Base-by-base conservation (phyloP, 92 coral and sea anemone species). In the Parazoanthus atlanticus region DNA sequence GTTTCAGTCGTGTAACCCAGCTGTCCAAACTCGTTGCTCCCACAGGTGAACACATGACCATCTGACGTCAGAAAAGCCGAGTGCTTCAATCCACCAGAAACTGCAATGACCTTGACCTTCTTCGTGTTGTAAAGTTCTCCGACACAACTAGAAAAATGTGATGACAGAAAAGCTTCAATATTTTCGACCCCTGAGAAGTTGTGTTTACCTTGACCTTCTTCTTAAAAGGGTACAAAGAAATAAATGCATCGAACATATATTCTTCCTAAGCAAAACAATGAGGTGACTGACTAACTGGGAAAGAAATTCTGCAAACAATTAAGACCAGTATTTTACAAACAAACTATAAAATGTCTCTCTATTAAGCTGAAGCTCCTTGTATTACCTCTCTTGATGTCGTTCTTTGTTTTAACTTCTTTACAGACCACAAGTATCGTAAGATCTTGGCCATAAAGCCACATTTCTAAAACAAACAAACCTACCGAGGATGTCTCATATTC, bases 1-100 rank as follows among this genome's bases (percentile, higher is more conserved):
- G 52, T 47, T 1, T 61, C 65, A 31, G 93, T 90, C 30, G 86
- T 81, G 74, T 93, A 93, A 25, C 96, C 96, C 72, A 93, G 93
- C 87, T 93, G 96, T 29, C 96, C 96, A 56, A 25, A 80, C 36
- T 79, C 41, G 88, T 93, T 93, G 86, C 41, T 84, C 2, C 96
- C 96, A 79, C 96, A 93, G 19, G 96, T 92, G 86, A 74, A 93
- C 47, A 93, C 94, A 8, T 86, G 82, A 30, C 96, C 96, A 13
- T 93, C 81, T 15, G 85, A 81, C 0, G 96, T 90, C 49, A 92
- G 83, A 74, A 93, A 92, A 4, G 91, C 96, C 10, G 93, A 82
- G 85, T 93, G 96, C 52, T 90, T 91, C 66, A 64, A 33, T 11
- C 94, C 96, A 75, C 94, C 93, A n/a, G 96, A 86, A 21, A 92